These are phyloP conservation scores for Danio aesculapii DNA, from an alignment of 2,797 vertebrate genomes.

Conservation along the genomic window DNA sequence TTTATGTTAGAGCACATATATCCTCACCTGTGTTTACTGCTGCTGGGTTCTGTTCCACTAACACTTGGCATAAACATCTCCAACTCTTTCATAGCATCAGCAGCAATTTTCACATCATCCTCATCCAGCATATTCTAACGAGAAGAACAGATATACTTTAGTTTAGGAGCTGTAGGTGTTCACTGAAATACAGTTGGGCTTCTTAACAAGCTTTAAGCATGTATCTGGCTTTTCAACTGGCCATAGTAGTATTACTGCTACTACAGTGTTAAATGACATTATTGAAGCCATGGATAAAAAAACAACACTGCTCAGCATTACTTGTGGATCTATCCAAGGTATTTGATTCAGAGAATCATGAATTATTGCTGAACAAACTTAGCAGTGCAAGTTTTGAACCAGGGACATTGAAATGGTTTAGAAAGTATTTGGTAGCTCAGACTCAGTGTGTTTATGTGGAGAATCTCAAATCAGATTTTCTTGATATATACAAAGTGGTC, in stretches of 20 bases:
- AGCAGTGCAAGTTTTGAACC: not conserved
- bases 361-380: not conserved
- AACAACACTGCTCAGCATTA: too few species aligned
- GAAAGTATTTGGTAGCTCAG: constrained; percentile 4
- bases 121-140: constrained; percentile 88
- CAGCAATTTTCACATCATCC: constrained; percentile 96
- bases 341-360: constrained; percentile 5
- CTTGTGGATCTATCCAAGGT: not conserved
- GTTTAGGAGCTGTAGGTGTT: not conserved
- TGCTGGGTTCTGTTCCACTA: constrained; percentile 77
- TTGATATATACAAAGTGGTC: constrained; percentile 21
- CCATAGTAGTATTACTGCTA: too few species aligned
- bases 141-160: not conserved
- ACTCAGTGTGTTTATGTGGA: not conserved
- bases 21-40: constrained; percentile 82
- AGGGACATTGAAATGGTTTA: not conserved
- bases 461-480: constrained; percentile 1
- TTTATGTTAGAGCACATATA: not conserved
- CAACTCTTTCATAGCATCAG: constrained; percentile 92
- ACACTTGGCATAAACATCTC: constrained; percentile 95
- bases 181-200: not conserved
- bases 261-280: too few species aligned
- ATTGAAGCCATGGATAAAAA: too few species aligned
- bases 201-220: not conserved
- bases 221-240: too few species aligned